Base-by-base conservation (phyloP, 2,888 invertebrate genomes). In the Cordilura impudica region DNA sequence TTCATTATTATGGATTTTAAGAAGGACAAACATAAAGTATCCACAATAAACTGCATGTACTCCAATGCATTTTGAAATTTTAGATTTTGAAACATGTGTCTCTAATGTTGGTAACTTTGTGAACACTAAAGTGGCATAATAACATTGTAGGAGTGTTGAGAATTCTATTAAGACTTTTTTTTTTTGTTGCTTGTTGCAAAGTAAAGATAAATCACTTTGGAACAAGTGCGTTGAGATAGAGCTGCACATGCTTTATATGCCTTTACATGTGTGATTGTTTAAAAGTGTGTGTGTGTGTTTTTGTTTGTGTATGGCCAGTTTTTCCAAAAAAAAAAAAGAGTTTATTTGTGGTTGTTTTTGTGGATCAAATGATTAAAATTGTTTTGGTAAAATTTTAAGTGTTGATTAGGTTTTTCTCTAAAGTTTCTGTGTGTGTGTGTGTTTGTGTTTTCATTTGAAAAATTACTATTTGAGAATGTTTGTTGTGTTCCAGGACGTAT, bases 351-450 rank as follows among this genome's bases (percentile, higher is more conserved):
- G 81, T 75, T 85, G 79, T 82, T 84, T 78, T 82, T 84, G 85
- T 86, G 87, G 86, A 85, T 86, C 86, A 87, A 86, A 79, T 79
- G 79, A 79, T 87, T 86, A 83, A 82, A 84, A 82, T 84, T 83
- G 83, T 85, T 84, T 84, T 83, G 83, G 82, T 80, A 81, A 83
- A 84, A 83, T 84, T 84, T 77, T 75, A 79, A 79, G 79, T 79
- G 79, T 79, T 79, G 79, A 83, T 84, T 84, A 85, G 85, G 84
- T 84, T 85, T 84, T 85, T 76, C 10, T 14, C 54, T 58, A 29
- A 53, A 53, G 35, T 47, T 2, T 47, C 4, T 26, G 4, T 43
- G 19, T 35, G 7, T 18, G 10, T 8, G 12, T 21, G 19, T 16
- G 23, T 14, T 12, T 65, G 35, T 69, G 43, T 65, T 51, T 29